These are phyloP conservation scores for Aphodius granarius DNA, from an alignment of 2,888 invertebrate species.

Conservation along the genomic window DNA sequence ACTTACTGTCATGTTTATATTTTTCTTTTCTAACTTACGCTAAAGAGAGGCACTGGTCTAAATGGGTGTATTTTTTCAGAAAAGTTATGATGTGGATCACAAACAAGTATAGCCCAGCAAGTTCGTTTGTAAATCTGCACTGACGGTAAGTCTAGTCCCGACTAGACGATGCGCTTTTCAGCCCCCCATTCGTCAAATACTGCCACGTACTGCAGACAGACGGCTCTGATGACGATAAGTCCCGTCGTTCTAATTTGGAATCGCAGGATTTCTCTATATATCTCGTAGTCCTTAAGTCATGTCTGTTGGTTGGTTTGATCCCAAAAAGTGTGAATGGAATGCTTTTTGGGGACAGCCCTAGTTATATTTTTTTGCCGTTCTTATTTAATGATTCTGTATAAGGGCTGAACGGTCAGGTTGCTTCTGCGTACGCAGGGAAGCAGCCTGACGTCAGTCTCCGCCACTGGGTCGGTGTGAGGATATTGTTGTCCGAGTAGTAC, in stretches of 20 bases:
- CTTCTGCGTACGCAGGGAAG: neutral
- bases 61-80: constrained; percentile 82
- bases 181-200: constrained; percentile 28
- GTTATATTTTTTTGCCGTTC: neutral
- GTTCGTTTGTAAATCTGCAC: constrained; percentile 63
- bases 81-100: constrained; percentile 63
- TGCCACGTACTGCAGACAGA: neutral
- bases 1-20: neutral
- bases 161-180: constrained; percentile 52
- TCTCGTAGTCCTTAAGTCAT: neutral
- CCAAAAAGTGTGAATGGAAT: neutral
- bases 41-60: constrained; percentile 53
- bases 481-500: neutral
- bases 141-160: constrained; percentile 70
- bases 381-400: neutral
- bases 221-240: neutral
- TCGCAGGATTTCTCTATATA: neutral
- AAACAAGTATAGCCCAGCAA: constrained; percentile 58
- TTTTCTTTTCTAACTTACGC: neutral
- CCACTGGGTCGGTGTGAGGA: neutral
- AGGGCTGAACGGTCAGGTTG: neutral
- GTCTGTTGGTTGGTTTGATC: neutral
- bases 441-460: neutral
- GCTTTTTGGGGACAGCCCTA: neutral
- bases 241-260: neutral